Base-by-base conservation (phyloP, 2,797 vertebrate genomes). In the Sebastes steindachneri region DNA sequence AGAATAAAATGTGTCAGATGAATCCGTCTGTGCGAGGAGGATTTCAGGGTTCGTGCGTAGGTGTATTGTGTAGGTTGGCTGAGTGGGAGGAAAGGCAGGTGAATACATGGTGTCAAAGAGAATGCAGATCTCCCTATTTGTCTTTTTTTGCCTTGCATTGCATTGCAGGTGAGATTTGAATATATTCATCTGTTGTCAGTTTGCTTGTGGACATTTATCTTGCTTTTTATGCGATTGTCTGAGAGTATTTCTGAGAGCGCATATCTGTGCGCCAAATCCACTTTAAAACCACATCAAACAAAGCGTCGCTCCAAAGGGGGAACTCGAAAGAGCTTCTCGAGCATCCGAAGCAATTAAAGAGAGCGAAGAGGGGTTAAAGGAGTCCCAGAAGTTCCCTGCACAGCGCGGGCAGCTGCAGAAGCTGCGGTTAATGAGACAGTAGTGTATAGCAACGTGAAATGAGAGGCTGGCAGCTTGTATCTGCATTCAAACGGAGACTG, bases 21-120 rank as follows among this genome's bases (percentile, higher is more conserved):
- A 87, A 83, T 79, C 64, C n/a, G 71, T 92, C 88, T 92, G 75
- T 25, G 82, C 62, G 68, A 83, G 85, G 60, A 90, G 86, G 70
- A 83, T 88, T 88, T 86, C 79, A 90, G 89, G 75, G 85, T 71
- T 58, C 0, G 33, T 83, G 92, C 88, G 95, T 93, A 87, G 94
- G 93, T 86, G 93, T 91, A 78, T 80, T 89, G 87, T 89, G 93
- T 95, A 88, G 93, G 95, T 90, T 65, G 92, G 93, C 69, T 58
- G 89, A 91, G 93, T 93, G 93, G 94, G 90, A 90, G 91, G 85
- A 90, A 74, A 90, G 85, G 84, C 93, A 93, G 93, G 93, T 92
- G 93, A 92, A 93, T 91, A 79, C 90, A 77, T 77, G 75, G 90
- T 88, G 88, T 90, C 90, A 92, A 78, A 90, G 83, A 84, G 81